A percentile compares a stretch with the other conserved stretches of the same genome.
Evolutionary conservation across 2,797 vertebrate genomes (phyloP).

Genomic region (Argyrosomus regius): DNA sequence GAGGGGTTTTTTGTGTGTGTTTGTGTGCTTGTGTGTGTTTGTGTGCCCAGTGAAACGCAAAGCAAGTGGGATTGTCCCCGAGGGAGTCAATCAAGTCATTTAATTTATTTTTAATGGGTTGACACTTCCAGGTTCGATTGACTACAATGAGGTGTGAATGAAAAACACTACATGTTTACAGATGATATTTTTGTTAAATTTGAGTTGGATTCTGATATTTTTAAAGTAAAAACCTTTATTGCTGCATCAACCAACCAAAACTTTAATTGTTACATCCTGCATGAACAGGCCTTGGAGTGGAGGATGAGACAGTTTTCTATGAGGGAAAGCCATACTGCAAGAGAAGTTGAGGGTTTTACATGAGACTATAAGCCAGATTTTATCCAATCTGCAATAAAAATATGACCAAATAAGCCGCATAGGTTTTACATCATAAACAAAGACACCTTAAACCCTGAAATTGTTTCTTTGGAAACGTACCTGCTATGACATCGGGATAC

Average conservation of each 20-base stretch:
- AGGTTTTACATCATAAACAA: constrained; percentile 31
- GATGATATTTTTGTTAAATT: neutral
- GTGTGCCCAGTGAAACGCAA: constrained; percentile 22
- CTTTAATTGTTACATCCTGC: neutral
- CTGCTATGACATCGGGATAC: constrained; percentile 10
- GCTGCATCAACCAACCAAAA: neutral
- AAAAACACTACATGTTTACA: constrained; percentile 15
- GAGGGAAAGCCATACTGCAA: neutral
- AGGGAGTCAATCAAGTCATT: constrained; percentile 64
- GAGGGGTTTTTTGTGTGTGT: constrained; percentile 4
- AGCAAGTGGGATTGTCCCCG: constrained; percentile 49
- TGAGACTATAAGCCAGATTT: neutral
- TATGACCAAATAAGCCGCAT: constrained; percentile 6
- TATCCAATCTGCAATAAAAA: constrained; percentile 13
- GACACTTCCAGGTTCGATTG: constrained; percentile 49
- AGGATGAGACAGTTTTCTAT: constrained; percentile 6
- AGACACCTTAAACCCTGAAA: constrained; percentile 13
- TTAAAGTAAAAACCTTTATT: neutral
- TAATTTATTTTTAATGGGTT: constrained; percentile 62
- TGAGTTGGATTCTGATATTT: neutral
- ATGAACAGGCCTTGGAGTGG: neutral
- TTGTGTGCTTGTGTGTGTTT: constrained; percentile 10
- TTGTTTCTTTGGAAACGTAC: constrained; percentile 11
- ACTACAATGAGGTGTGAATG: constrained; percentile 23
- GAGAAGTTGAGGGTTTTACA: neutral